A percentile compares a stretch with the other conserved stretches of the same genome.
Evolutionary conservation across 2,797 vertebrate genomes (phyloP).

Genomic region (Myotis vivesi): DNA sequence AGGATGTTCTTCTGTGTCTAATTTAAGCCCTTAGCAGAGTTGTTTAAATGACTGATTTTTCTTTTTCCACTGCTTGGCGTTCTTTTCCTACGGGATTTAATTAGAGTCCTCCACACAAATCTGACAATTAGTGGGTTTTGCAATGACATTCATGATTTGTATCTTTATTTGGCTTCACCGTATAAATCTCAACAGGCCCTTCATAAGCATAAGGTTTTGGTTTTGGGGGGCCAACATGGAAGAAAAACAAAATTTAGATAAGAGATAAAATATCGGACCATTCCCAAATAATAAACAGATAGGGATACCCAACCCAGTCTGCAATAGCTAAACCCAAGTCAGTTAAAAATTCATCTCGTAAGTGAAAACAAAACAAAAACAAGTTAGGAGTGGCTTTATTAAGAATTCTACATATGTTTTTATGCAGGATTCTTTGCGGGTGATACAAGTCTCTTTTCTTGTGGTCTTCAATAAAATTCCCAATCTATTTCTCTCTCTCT

Average conservation of each 20-base stretch:
- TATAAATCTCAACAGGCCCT: conserved; percentile 21
- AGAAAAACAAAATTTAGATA: conserved; percentile 23
- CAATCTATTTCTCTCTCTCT: neutral
- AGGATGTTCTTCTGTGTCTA: conserved; percentile 18
- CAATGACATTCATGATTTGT: conserved; percentile 55
- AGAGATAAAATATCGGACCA: conserved; percentile 19
- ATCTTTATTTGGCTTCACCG: conserved; percentile 44
- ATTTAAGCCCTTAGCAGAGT: conserved; percentile 47
- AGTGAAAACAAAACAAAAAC: neutral
- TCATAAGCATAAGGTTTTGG: neutral
- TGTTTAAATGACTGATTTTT: conserved; percentile 63
- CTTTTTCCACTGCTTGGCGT: neutral
- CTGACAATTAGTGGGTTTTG: conserved; percentile 67
- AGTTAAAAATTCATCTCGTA: conserved; percentile 27
- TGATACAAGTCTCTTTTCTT: neutral
- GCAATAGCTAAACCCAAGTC: conserved; percentile 17
- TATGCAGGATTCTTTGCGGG: conserved; percentile 28
- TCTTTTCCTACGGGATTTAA: conserved; percentile 61
- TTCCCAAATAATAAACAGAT: neutral
- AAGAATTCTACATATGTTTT: conserved; percentile 45
- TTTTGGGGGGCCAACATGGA: neutral
- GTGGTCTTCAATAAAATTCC: neutral
- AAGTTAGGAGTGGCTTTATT: neutral
- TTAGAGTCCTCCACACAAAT: conserved; percentile 59
- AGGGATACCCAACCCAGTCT: conserved; percentile 2